phyloP scores from a whole-genome alignment of 1,140 invertebrate genomes.

The Mamestra configurata region DNA sequence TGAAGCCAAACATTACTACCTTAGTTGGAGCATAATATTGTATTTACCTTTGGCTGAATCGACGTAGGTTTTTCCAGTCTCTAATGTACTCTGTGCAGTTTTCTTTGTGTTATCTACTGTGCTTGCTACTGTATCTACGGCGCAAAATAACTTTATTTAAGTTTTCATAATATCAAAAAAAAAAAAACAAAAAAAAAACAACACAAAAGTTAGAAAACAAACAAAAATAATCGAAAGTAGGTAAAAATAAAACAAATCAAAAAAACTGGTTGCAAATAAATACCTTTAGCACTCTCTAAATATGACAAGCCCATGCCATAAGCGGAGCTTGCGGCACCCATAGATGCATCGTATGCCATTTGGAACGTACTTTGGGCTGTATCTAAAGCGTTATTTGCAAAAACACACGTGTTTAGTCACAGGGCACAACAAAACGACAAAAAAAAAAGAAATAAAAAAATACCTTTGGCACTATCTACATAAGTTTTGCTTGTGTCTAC shows the following conservation, averaged over 20 bases:
- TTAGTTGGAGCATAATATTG: not conserved
- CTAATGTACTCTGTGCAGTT: conserved; percentile 72
- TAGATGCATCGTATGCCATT: conserved; percentile 69
- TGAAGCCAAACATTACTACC: not conserved
- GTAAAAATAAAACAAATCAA: conserved; percentile 47
- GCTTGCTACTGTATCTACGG: conserved; percentile 76
- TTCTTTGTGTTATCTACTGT: conserved; percentile 82
- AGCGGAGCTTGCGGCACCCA: conserved; percentile 72
- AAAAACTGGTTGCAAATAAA: conserved; percentile 42
- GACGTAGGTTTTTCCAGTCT: conserved; percentile 76
- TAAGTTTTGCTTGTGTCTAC: conserved; percentile 67
- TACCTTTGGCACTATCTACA: conserved; percentile 76
- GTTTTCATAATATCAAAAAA: not conserved
- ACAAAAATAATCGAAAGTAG: conserved; percentile 46
- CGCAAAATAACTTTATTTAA: conserved; percentile 49
- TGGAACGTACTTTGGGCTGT: conserved; percentile 74
- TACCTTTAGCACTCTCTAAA: conserved; percentile 80
- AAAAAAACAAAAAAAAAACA: conserved; percentile 40
- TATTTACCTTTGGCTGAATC: conserved; percentile 75
- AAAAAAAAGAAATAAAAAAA: conserved; percentile 45
- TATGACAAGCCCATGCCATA: conserved; percentile 75
- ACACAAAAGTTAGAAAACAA: conserved; percentile 16
- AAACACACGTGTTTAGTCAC: conserved; percentile 57
- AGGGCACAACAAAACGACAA: conserved; percentile 37
- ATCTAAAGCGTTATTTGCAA: conserved; percentile 73